Base-by-base conservation (phyloP, 2,797 vertebrate species). In the Enteromius afrohamiltoni region DNA sequence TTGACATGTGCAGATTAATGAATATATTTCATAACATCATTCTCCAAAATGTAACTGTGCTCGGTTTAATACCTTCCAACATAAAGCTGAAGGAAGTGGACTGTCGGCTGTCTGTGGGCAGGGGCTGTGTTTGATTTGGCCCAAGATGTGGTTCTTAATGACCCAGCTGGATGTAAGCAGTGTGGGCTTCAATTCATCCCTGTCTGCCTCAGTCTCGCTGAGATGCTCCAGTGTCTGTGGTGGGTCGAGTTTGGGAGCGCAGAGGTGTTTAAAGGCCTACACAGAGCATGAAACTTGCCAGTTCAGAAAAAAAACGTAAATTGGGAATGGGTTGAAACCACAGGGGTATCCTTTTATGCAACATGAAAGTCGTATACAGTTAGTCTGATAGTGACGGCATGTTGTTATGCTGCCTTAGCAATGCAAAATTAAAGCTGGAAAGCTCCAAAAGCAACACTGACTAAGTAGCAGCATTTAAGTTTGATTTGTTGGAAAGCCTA, bases 81-180 rank as follows among this genome's bases (percentile, higher is more conserved):
- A 73, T 42, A n/a, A 71, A 16, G 55, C 81, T 55, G 51, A 49
- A 58, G 74, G 82, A 77, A 69, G 81, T 53, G 80, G 42, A 67
- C 45, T 9, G 40, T 8, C 3, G 58, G 60, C 45, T 53, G 34
- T 69, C 74, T 69, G 81, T 83, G 82, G 74, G 73, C 82, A 58
- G 82, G 64, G 64, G 23, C 64, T 82, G 82, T 69, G 73, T 77
- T 83, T 77, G 29, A 77, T 77, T 83, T 83, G 74, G 82, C 49
- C 26, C 74, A 83, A 40, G 74, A 77, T 77, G 82, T 77, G 82
- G 74, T 69, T 83, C 37, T 60, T 77, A 58, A 77, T 83, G 82
- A 83, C 75, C 47, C 71, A 76, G 71, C 62, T 83, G 80, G 71
- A 83, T 83, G 37, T 29, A 77, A 83, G 40, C 37, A 77, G 51